These are phyloP conservation scores for Athrips mouffetella DNA, from an alignment of 2,888 invertebrate genomes.

Conservation along the genomic window DNA sequence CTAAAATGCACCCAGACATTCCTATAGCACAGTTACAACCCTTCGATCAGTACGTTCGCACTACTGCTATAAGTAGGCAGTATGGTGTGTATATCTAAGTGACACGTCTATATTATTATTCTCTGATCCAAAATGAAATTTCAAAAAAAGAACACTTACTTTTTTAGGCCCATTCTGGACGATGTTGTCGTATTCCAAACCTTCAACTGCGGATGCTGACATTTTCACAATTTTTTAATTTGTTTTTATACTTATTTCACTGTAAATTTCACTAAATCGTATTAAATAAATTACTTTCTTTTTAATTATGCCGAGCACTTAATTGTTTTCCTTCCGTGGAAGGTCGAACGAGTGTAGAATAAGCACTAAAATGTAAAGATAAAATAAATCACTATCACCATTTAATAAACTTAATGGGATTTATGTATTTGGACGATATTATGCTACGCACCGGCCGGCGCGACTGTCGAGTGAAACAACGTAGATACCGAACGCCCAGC, in stretches of 20 bases:
- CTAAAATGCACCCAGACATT: constrained; percentile 67
- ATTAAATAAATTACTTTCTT: constrained; percentile 40
- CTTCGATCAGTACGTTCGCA: constrained; percentile 24
- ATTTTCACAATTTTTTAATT: constrained; percentile 58
- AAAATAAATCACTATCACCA: constrained; percentile 60
- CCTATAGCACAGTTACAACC: constrained; percentile 54
- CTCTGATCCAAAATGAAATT: not conserved
- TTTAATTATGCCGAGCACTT: constrained; percentile 43
- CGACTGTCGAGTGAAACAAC: constrained; percentile 57
- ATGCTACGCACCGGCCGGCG: constrained; percentile 57
- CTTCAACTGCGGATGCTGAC: no score
- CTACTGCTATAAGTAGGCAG: not conserved
- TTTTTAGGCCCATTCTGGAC: constrained; percentile 82
- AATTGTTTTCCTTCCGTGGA: not conserved
- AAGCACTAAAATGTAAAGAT: not conserved
- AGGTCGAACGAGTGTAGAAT: not conserved
- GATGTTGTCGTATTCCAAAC: constrained; percentile 81
- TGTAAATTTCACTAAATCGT: constrained; percentile 49
- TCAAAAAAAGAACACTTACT: constrained; percentile 65
- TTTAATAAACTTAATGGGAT: constrained; percentile 51
- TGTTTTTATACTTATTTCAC: constrained; percentile 47
- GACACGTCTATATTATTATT: not conserved
- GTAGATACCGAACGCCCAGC: constrained; percentile 52
- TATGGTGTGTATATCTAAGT: not conserved
- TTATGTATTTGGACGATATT: constrained; percentile 47